phyloP scores from a whole-genome alignment of 1,140 invertebrate species.

The Drosophila suzukii region DNA sequence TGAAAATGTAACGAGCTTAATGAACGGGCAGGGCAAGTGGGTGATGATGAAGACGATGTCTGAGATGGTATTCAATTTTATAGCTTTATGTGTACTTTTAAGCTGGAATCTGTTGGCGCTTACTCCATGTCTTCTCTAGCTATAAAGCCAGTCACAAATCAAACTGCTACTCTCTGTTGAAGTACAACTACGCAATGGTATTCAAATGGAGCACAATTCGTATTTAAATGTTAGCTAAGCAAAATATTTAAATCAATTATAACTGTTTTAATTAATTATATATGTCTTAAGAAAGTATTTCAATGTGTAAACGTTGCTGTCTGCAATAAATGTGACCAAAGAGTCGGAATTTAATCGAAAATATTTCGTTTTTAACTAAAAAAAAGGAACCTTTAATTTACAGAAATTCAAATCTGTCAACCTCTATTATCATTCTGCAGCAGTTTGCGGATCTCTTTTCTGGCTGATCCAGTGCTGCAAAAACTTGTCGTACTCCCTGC shows the following conservation, averaged over 20 bases:
- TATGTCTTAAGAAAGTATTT: slow-evolving; percentile 60
- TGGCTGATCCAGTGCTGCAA: slow-evolving; percentile 62
- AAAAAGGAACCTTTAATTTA: background rate
- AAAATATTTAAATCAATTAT: slow-evolving; percentile 54
- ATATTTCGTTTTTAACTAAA: background rate
- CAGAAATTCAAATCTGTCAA: background rate
- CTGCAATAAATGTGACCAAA: slow-evolving; percentile 54
- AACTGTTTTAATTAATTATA: slow-evolving; percentile 61
- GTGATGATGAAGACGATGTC: slow-evolving; percentile 3
- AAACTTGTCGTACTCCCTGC: slow-evolving; percentile 85
- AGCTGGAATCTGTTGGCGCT: slow-evolving; percentile 37
- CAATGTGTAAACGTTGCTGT: slow-evolving; percentile 56
- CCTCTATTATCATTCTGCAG: background rate
- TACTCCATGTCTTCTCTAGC: slow-evolving; percentile 68
- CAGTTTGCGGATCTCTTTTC: background rate
- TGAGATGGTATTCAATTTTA: slow-evolving; percentile 52
- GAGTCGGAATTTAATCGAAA: slow-evolving; percentile 7
- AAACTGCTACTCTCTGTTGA: slow-evolving; percentile 56
- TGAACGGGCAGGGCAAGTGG: slow-evolving; percentile 7
- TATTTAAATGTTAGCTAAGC: slow-evolving; percentile 73
- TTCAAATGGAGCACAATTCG: slow-evolving; percentile 70
- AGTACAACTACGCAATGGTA: slow-evolving; percentile 77
- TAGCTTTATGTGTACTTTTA: slow-evolving; percentile 67
- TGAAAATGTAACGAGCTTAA: slow-evolving; percentile 58
- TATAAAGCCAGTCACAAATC: slow-evolving; percentile 23